These are phyloP conservation scores for Oscheius sp. DNA, from an alignment of 2,888 invertebrate species.

Conservation along the genomic window DNA sequence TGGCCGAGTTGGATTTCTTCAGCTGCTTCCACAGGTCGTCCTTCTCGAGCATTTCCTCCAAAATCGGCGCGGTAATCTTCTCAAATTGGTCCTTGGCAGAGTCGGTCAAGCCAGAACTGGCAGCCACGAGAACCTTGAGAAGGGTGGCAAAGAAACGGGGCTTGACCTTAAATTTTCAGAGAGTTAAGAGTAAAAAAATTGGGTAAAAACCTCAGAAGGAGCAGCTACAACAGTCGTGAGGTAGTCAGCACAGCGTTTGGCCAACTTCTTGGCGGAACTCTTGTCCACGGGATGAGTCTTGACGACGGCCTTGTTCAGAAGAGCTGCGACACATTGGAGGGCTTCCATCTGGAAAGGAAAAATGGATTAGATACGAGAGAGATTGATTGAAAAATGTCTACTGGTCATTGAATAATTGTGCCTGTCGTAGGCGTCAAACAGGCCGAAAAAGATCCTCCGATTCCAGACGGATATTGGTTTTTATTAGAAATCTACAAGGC, in stretches of 20 bases:
- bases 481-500: no score
- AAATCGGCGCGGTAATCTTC: background rate
- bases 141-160: conserved; percentile 57
- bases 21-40: conserved; percentile 25
- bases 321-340: conserved; percentile 18
- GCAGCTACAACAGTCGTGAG: background rate
- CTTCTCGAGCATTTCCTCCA: conserved; percentile 24
- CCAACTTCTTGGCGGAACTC: conserved; percentile 18
- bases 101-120: background rate
- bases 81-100: conserved; percentile 13
- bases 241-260: conserved; percentile 20
- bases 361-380: background rate
- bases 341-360: conserved; percentile 34
- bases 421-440: no score
- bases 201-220: conserved; percentile 12
- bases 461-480: no score
- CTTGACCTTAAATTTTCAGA: conserved; percentile 38
- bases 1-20: conserved; percentile 35
- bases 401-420: no score
- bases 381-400: background rate
- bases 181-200: background rate
- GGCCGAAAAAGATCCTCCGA: no score
- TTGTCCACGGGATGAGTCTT: background rate
- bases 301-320: conserved; percentile 17
- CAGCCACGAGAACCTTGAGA: conserved; percentile 41